Percentiles rank a stretch among this genome's conserved stretches.
Conservation (phyloP, 2,888 invertebrate genomes). For the Pollenia griseotomentosa region DNA sequence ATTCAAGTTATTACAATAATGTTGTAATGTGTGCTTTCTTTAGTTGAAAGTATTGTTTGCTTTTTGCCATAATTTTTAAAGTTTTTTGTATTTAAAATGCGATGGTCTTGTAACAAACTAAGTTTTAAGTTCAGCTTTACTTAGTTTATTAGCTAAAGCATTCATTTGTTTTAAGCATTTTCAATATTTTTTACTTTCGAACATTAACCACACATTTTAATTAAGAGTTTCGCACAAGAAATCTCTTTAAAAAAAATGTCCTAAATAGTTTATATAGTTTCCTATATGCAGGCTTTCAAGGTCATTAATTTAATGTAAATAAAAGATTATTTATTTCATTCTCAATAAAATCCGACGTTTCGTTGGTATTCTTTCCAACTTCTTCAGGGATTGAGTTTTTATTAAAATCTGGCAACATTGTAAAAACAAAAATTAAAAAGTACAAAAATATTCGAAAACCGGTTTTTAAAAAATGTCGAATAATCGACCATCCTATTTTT, state of each 20-base stretch:
- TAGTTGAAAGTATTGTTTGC: conserved; percentile 41
- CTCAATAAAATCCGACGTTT: too few species aligned
- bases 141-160: conserved; percentile 54
- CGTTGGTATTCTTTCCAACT: too few species aligned
- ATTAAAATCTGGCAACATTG: too few species aligned
- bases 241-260: conserved; percentile 30
- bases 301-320: too few species aligned
- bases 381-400: too few species aligned
- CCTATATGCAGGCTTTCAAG: too few species aligned
- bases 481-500: too few species aligned
- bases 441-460: too few species aligned
- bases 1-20: conserved; percentile 62
- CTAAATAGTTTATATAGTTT: too few species aligned
- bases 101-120: conserved; percentile 32
- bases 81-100: background rate
- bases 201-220: conserved; percentile 37
- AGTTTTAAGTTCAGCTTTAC: conserved; percentile 46
- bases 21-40: conserved; percentile 47
- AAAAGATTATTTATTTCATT: too few species aligned
- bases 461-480: too few species aligned
- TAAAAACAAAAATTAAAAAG: too few species aligned
- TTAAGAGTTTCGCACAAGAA: background rate
- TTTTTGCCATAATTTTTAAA: conserved; percentile 24
- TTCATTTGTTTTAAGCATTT: conserved; percentile 52
- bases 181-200: conserved; percentile 17